Evolutionary conservation across 2,113 vertebrate species (phyloP), one percentile per base, ranked within the genome.

Genomic region (Paracanthobrama guichenoti): DNA sequence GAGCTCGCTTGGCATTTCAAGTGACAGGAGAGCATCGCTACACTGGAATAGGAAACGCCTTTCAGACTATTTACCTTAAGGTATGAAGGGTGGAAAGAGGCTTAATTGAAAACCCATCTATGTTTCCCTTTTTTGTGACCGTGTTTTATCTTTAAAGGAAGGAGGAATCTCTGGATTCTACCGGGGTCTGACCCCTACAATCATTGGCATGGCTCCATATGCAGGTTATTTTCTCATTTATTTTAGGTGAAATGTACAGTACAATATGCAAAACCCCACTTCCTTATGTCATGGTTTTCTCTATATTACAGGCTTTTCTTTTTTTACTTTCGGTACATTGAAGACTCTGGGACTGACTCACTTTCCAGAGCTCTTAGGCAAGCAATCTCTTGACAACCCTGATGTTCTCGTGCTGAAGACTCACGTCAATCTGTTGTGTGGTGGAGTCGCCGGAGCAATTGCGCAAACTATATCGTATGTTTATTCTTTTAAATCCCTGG

Each of bases 391-490:
- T 62, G 97, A 99, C 94, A 99, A 99, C 88, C 97, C 98, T 0
- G 95, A 99, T 79, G 96, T 99, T 75, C 92, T 97, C 89, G 94
- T 99, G 87, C 94, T 99, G 93, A 99, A 98, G 92, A 94, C 96
- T 18, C 95, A 97, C 4, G 91, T 98, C 53, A 99, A 98, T 93
- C 95, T 99, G 91, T 92, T 99, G 74, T 99, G 97, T 91, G 98
- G 98, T 84, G 98, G 98, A 78, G 88, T 98, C 83, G 98, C 98
- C 74, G 98, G 98, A 85, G 97, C 97, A 81, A 96, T 99, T 87
- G 98, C 97, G 88, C 98, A 99, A 93, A 98, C 97, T 0, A 96
- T 98, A 93, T 99, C 98, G 98, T 99, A 95, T 96, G 98, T 95
- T 31, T 44, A 44, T 64, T 78, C 50, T 9, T 53, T n/a, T 46